Percentiles rank a stretch among this genome's conserved stretches.
These are phyloP conservation scores for Meteorus sp. DNA, from an alignment of 1,140 invertebrate genomes.

Conservation along the genomic window DNA sequence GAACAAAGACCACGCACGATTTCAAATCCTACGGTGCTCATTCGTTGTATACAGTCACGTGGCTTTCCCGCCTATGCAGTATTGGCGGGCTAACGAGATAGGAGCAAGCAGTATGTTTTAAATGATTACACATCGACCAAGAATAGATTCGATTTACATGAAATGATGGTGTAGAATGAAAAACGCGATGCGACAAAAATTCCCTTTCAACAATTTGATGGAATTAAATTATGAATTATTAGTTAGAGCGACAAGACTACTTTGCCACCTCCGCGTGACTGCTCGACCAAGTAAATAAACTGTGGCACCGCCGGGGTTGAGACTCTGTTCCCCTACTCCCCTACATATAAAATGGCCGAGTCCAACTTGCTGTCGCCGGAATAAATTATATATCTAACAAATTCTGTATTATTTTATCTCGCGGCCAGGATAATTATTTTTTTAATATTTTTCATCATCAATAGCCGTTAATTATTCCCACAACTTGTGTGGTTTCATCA, in stretches of 20 bases:
- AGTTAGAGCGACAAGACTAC: neutral
- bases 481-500: neutral
- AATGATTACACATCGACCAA: slow-evolving; percentile 27
- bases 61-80: slow-evolving; percentile 18
- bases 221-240: neutral
- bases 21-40: slow-evolving; percentile 50
- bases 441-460: slow-evolving; percentile 20
- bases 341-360: slow-evolving; percentile 46
- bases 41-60: slow-evolving; percentile 50
- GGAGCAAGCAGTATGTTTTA: slow-evolving; percentile 36
- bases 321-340: slow-evolving; percentile 36
- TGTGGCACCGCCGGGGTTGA: slow-evolving; percentile 6
- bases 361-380: slow-evolving; percentile 28
- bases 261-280: slow-evolving; percentile 16
- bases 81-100: slow-evolving; percentile 32
- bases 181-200: slow-evolving; percentile 9
- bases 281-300: slow-evolving; percentile 18
- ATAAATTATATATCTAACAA: neutral
- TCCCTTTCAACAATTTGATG: neutral
- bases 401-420: slow-evolving; percentile 28
- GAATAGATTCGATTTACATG: neutral
- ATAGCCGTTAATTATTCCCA: neutral
- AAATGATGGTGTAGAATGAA: neutral
- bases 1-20: slow-evolving; percentile 60
- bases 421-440: neutral